These are phyloP conservation scores for Orthonyx spaldingii DNA, from an alignment of 2,113 vertebrate genomes.

Conservation along the genomic window DNA sequence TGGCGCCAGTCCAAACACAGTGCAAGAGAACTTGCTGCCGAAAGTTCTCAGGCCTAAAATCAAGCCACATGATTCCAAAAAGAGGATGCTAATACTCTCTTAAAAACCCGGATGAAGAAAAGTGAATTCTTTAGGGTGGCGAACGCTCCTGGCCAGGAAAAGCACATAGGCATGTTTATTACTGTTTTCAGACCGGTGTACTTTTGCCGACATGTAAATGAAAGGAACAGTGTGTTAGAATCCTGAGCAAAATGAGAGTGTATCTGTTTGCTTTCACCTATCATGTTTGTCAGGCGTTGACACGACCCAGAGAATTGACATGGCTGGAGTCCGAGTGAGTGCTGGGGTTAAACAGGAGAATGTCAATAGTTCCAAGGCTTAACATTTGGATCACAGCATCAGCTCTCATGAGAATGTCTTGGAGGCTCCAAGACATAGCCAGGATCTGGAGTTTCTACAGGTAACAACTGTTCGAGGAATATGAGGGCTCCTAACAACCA, in stretches of 20 bases:
- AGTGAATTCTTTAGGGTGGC: background rate
- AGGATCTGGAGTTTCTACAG: background rate
- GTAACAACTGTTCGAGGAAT: background rate
- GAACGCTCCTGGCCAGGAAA: background rate
- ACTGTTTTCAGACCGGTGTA: background rate
- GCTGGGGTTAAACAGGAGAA: background rate
- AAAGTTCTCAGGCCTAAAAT: background rate
- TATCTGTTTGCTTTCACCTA: background rate
- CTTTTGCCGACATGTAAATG: background rate
- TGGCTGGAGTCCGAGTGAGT: background rate
- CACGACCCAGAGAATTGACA: background rate
- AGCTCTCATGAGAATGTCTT: background rate
- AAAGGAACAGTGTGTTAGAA: background rate
- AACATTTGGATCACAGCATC: background rate
- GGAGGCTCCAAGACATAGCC: background rate
- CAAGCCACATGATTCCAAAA: background rate
- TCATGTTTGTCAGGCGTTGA: background rate
- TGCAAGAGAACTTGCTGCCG: background rate
- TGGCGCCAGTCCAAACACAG: background rate
- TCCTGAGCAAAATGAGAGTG: background rate
- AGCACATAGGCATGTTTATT: background rate
- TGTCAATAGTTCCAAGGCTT: background rate
- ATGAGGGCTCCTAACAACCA: background rate
- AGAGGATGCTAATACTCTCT: background rate
- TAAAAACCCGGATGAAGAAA: background rate